These are phyloP conservation scores for Apantesis nais DNA, from an alignment of 2,888 invertebrate genomes.

Conservation along the genomic window DNA sequence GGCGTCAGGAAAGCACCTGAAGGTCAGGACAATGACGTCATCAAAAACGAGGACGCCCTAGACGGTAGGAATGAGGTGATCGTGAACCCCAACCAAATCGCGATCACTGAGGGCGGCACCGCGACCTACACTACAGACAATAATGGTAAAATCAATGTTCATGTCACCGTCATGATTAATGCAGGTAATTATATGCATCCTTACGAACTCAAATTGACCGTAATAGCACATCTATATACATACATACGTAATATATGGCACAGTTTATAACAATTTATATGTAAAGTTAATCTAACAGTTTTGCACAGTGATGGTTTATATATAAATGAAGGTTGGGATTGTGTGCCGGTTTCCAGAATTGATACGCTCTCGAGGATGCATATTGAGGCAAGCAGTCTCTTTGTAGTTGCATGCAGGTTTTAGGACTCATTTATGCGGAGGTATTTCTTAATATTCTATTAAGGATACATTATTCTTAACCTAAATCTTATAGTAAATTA, in stretches of 20 bases:
- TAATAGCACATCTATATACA: slow-evolving; percentile 62
- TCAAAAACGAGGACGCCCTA: slow-evolving; percentile 86
- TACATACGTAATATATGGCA: slow-evolving; percentile 60
- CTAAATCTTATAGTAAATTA: neutral
- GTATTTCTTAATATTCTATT: neutral
- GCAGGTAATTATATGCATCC: slow-evolving; percentile 87
- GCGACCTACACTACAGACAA: slow-evolving; percentile 89
- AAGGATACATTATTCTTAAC: neutral
- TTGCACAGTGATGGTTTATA: slow-evolving; percentile 78
- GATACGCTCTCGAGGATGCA: slow-evolving; percentile 80
- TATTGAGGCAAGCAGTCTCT: slow-evolving; percentile 82
- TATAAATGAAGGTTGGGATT: slow-evolving; percentile 63
- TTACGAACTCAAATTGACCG: slow-evolving; percentile 69
- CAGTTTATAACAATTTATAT: slow-evolving; percentile 58
- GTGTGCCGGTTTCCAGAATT: slow-evolving; percentile 66
- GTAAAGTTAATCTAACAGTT: slow-evolving; percentile 78
- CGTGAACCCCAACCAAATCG: slow-evolving; percentile 79
- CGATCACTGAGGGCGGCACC: slow-evolving; percentile 79
- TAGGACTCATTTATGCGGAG: slow-evolving; percentile 13
- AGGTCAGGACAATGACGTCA: slow-evolving; percentile 92
- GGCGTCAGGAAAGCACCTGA: slow-evolving; percentile 90
- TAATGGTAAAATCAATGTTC: slow-evolving; percentile 95
- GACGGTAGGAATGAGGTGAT: slow-evolving; percentile 85
- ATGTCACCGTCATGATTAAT: slow-evolving; percentile 94
- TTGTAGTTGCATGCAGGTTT: slow-evolving; percentile 63